A percentile compares a stretch with the other conserved stretches of the same genome.
Conservation (phyloP, 1,140 invertebrate genomes). For the Neomicropteryx cornuta region DNA sequence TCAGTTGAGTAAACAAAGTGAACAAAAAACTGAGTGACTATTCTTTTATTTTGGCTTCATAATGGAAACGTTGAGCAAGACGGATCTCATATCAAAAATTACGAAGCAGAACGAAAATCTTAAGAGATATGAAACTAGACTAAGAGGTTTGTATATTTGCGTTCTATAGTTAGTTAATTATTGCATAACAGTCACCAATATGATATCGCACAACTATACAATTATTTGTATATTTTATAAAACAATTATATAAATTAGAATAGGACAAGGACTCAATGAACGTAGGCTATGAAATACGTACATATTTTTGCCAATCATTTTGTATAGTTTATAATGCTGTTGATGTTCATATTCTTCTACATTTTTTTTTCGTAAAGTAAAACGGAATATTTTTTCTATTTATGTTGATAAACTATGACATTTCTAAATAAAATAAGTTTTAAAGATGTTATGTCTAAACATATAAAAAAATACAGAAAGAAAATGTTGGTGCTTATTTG, state of each 20-base stretch:
- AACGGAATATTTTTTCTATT: too few species aligned
- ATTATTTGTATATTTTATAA: slow-evolving; percentile 3
- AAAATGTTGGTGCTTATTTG: too few species aligned
- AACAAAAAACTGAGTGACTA: too few species aligned
- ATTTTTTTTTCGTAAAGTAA: too few species aligned
- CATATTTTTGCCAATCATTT: not conserved
- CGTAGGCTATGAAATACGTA: not conserved
- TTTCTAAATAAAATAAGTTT: too few species aligned
- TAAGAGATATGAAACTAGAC: slow-evolving; percentile 45
- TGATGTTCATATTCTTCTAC: too few species aligned
- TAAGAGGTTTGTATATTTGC: slow-evolving; percentile 39
- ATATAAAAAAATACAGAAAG: too few species aligned
- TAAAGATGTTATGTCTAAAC: too few species aligned
- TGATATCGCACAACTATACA: not conserved
- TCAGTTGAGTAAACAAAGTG: too few species aligned
- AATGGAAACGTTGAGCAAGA: slow-evolving; percentile 37
- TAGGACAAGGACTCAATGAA: not conserved
- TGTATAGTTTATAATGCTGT: not conserved
- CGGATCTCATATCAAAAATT: slow-evolving; percentile 35
- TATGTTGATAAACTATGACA: too few species aligned
- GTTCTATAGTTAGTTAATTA: not conserved
- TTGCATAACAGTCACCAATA: not conserved
- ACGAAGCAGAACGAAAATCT: slow-evolving; percentile 49
- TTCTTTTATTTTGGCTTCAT: not conserved
- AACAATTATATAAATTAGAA: not conserved